A percentile compares a stretch with the other conserved stretches of the same genome.
Conservation (phyloP, 1,140 invertebrate genomes). For the Helicorthomorpha holstii region DNA sequence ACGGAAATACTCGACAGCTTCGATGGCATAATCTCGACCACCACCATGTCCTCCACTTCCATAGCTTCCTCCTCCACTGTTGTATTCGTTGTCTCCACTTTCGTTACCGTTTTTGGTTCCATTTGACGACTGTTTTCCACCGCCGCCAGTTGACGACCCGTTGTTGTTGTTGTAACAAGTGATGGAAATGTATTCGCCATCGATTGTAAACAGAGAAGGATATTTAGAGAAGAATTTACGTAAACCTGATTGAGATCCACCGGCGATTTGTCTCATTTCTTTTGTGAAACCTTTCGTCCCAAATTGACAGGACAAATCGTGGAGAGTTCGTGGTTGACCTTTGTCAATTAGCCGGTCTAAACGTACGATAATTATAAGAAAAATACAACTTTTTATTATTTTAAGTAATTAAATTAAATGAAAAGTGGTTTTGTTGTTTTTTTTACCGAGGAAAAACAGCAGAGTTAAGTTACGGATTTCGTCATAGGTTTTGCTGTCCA, state of each 20-base stretch:
- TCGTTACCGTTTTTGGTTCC: conserved; percentile 1
- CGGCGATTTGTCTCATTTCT: conserved; percentile 70
- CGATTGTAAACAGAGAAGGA: conserved; percentile 75
- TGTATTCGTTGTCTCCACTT: conserved; percentile 22
- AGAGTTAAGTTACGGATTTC: conserved; percentile 81
- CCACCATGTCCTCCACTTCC: conserved; percentile 27
- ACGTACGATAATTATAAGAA: too few relatives aligned
- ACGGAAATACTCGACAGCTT: conserved; percentile 88
- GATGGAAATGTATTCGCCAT: conserved; percentile 78
- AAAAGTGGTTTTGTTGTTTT: too few relatives aligned
- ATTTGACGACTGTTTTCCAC: too few relatives aligned
- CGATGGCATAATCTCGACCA: conserved; percentile 70
- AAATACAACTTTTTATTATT: too few relatives aligned
- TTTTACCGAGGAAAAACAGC: conserved; percentile 88
- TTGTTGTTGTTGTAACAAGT: conserved; percentile 41
- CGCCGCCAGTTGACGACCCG: too few relatives aligned
- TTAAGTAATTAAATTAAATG: too few relatives aligned
- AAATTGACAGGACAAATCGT: conserved; percentile 92
- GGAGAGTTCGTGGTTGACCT: conserved; percentile 70
- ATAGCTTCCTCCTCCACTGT: conserved; percentile 25
- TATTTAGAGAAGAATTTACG: conserved; percentile 67
- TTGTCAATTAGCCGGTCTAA: conserved; percentile 87
- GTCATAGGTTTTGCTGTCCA: conserved; percentile 88
- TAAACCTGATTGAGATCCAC: conserved; percentile 79
- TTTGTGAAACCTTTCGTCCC: conserved; percentile 89